Evolutionary conservation across 2,113 vertebrate genomes (phyloP), one percentile per base, ranked within the genome.

Genomic region (Scatophagus argus): DNA sequence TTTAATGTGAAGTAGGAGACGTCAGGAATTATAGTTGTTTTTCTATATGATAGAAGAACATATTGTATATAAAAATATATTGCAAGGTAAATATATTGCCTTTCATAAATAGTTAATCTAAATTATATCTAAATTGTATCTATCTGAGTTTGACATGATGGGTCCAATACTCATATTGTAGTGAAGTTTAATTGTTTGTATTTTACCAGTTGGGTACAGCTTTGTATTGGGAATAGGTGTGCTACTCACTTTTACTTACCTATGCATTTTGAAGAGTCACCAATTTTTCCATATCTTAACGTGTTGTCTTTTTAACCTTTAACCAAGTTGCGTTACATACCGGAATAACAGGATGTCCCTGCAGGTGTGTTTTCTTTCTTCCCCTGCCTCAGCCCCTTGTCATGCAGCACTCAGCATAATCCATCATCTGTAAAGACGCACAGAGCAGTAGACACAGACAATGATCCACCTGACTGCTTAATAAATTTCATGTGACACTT

Each of bases 241-340:
- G 11, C 19, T 5, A 8, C 27, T 55, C 19, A 13, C 36, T 38
- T 55, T 21, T 23, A 27, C 46, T 46, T 23, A 27, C 17, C 65
- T 64, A 2, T 10, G 6, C 16, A 44, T 43, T 59, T 43, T 52
- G 4, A 74, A 31, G 12, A 38, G 71, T 71, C 5, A 32, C 29
- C 17, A 0, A 21, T 38, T 72, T 41, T 36, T 32, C 39, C 19
- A 39, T 55, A 52, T 39, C 36, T 79, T 59, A 64, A 78, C 76
- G 36, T 62, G 71, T 29, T 31, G 31, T 34, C 23, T 55, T 54
- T 74, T 82, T 85, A 79, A 87, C 27, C 51, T 86, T 93, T 90
- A 88, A 90, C 84, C 21, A 27, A 65, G 34, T 60, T 51, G 66
- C 43, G 21, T 66, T 19, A 56, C 65, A 70, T 55, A 41, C 43